Evolutionary conservation across 2,113 vertebrate genomes (phyloP).

Genomic region (Vulpes lagopus): DNA sequence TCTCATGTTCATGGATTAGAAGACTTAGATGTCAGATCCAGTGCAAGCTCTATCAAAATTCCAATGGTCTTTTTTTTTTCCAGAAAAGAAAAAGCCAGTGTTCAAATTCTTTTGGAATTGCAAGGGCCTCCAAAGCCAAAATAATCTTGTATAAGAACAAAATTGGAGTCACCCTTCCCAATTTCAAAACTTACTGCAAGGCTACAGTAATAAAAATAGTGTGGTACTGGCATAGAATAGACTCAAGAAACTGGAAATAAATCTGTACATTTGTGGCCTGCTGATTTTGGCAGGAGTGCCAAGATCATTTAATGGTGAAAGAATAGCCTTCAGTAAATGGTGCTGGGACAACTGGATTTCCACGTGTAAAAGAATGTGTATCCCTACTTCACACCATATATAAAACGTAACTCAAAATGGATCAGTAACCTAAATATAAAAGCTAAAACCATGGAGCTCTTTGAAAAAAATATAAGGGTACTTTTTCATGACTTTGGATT

Average conservation of each 20-base stretch:
- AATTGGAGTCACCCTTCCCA: background rate
- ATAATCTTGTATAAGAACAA: conserved; percentile 17
- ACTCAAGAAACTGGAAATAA: conserved; percentile 24
- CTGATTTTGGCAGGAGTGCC: background rate
- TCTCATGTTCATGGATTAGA: background rate
- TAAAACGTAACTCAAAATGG: conserved; percentile 8
- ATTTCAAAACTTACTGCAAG: background rate
- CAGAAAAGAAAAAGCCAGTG: background rate
- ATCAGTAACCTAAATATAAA: background rate
- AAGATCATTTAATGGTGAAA: background rate
- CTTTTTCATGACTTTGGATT: background rate
- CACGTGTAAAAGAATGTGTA: conserved; percentile 15
- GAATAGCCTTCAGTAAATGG: background rate
- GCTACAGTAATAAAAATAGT: background rate
- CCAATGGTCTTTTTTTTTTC: background rate
- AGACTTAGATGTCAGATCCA: background rate
- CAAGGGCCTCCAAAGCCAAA: background rate
- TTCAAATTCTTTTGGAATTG: background rate
- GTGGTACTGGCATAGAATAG: background rate
- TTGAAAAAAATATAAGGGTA: background rate
- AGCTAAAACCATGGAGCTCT: conserved; percentile 14
- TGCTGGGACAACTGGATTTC: background rate
- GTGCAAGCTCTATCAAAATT: conserved; percentile 16
- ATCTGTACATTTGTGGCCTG: background rate
- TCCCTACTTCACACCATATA: background rate